Conservation (phyloP, 2,797 vertebrate genomes). For the Clarias laeviceps region DNA sequence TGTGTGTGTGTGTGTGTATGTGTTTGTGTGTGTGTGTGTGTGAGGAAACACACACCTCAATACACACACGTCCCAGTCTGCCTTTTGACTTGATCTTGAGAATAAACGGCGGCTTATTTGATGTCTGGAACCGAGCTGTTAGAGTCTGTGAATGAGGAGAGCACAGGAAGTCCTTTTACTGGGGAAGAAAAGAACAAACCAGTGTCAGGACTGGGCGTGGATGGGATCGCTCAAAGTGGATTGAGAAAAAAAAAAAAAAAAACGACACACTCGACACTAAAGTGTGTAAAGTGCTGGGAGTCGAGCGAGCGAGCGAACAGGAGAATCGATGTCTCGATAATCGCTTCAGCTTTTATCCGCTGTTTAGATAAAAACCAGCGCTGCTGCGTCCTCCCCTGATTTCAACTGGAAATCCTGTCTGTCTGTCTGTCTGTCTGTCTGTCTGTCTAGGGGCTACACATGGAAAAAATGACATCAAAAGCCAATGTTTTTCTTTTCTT, state of each 20-base stretch:
- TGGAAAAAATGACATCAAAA: slow-evolving; percentile 56
- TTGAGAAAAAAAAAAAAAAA: slow-evolving; percentile 29
- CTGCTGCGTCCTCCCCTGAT: background rate
- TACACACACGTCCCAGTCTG: slow-evolving; percentile 16
- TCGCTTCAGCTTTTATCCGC: slow-evolving; percentile 51
- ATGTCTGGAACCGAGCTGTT: background rate
- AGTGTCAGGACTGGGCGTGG: background rate
- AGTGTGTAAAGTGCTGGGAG: slow-evolving; percentile 69
- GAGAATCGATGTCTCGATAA: background rate
- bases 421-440: background rate
- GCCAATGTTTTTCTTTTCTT: slow-evolving; percentile 32
- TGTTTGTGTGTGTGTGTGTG: too few species aligned
- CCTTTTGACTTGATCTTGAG: background rate
- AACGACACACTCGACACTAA: slow-evolving; percentile 27
- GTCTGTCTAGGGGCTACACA: background rate
- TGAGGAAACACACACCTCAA: slow-evolving; percentile 21
- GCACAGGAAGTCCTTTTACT: background rate
- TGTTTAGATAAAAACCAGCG: slow-evolving; percentile 16
- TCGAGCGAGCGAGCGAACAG: background rate
- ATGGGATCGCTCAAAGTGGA: background rate
- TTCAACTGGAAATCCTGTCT: background rate
- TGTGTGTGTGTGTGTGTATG: too few species aligned
- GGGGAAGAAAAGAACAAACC: background rate
- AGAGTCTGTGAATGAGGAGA: background rate
- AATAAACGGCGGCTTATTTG: too few species aligned